Evolutionary conservation across 1,140 invertebrate genomes (phyloP).

Genomic region (Babylonia areolata): DNA sequence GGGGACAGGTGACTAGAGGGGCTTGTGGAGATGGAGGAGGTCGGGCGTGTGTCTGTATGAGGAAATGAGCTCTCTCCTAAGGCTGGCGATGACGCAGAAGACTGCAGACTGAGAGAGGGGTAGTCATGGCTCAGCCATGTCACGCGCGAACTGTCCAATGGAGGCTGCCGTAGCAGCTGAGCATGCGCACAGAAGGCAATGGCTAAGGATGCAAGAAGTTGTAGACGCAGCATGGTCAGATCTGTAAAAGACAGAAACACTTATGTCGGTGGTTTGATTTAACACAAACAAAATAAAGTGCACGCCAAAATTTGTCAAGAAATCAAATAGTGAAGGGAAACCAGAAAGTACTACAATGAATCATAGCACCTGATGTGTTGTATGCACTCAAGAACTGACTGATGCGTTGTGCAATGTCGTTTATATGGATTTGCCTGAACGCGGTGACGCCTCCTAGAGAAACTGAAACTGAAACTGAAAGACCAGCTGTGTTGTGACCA

Average conservation of each 20-base stretch:
- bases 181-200: slow-evolving; percentile 4
- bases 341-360: too few species aligned
- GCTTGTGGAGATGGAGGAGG: background rate
- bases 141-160: background rate
- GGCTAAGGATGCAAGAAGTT: background rate
- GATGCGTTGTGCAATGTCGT: too few species aligned
- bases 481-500: too few species aligned
- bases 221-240: background rate
- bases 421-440: too few species aligned
- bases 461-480: too few species aligned
- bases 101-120: background rate
- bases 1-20: background rate
- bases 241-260: background rate
- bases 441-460: too few species aligned
- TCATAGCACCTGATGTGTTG: too few species aligned
- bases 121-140: background rate
- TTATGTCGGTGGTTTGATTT: too few species aligned
- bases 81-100: background rate
- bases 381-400: too few species aligned
- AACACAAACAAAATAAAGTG: too few species aligned
- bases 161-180: background rate
- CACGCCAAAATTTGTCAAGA: too few species aligned
- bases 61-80: background rate
- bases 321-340: too few species aligned
- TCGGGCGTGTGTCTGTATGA: background rate